phyloP scores from a whole-genome alignment of 1,140 invertebrate genomes.

The Leptinotarsa lineolata region DNA sequence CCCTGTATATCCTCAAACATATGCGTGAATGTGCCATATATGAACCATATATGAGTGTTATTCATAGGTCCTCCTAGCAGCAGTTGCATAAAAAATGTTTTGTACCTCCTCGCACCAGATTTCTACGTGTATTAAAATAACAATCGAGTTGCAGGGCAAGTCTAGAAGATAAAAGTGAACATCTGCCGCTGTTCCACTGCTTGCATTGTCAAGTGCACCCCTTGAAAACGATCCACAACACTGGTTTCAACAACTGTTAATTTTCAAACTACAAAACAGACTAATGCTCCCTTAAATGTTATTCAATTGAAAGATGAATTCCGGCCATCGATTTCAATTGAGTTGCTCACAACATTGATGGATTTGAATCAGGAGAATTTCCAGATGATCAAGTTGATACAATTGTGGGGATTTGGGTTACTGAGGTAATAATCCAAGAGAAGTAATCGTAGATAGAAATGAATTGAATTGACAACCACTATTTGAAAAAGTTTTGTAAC shows the following conservation, averaged over 20 bases:
- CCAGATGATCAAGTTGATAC: neutral
- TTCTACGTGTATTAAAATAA: slow-evolving; percentile 31
- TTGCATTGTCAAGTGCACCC: slow-evolving; percentile 39
- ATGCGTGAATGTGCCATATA: neutral
- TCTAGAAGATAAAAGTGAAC: slow-evolving; percentile 29
- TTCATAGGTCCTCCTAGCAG: neutral
- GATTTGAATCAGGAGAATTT: neutral
- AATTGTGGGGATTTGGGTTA: neutral
- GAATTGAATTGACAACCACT: too few relatives aligned
- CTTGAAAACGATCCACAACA: slow-evolving; percentile 36
- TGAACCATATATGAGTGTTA: neutral
- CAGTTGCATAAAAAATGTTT: slow-evolving; percentile 18
- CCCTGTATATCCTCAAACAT: too few relatives aligned
- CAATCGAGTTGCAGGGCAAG: slow-evolving; percentile 23
- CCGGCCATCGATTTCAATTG: neutral
- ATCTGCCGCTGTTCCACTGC: slow-evolving; percentile 35
- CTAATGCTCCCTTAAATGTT: slow-evolving; percentile 20
- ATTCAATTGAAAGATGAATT: slow-evolving; percentile 24
- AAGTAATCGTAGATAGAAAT: too few relatives aligned
- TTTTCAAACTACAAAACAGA: slow-evolving; percentile 18
- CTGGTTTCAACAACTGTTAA: slow-evolving; percentile 38
- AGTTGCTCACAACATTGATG: neutral
- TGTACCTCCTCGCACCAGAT: slow-evolving; percentile 25
- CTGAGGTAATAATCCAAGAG: too few relatives aligned
- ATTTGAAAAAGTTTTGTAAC: too few relatives aligned